A percentile compares a stretch with the other conserved stretches of the same genome.
Evolutionary conservation across 1,140 invertebrate species (phyloP).

Genomic region (Sycophaga agraensis): DNA sequence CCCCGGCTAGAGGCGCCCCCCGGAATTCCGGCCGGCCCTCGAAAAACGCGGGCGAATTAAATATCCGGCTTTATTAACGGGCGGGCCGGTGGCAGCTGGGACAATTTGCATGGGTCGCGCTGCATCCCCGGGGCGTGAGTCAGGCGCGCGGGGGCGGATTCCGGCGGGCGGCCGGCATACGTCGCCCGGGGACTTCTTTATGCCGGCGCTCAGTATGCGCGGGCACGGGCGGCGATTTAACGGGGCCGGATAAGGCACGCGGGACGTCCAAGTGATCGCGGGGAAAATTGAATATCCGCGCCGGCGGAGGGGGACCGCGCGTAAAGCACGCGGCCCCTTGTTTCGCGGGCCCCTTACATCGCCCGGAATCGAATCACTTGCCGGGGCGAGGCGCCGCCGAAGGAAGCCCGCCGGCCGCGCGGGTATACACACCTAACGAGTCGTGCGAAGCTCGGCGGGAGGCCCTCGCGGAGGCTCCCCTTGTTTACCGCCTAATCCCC

Average conservation of each 20-base stretch:
- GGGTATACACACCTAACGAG: slow-evolving; percentile 18
- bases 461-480: neutral
- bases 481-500: neutral
- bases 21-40: too few relatives aligned
- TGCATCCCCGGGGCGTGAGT: too few relatives aligned
- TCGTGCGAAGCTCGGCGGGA: slow-evolving; percentile 12
- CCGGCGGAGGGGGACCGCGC: too few relatives aligned
- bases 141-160: slow-evolving; percentile 23
- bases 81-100: too few relatives aligned
- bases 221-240: slow-evolving; percentile 51
- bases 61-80: slow-evolving; percentile 5
- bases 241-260: slow-evolving; percentile 32
- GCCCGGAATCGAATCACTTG: slow-evolving; percentile 41
- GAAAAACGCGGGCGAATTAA: slow-evolving; percentile 7
- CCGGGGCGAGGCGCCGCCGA: neutral
- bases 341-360: too few relatives aligned
- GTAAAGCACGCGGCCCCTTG: too few relatives aligned
- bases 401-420: neutral
- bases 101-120: slow-evolving; percentile 45
- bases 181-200: neutral
- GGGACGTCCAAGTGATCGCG: too few relatives aligned
- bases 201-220: slow-evolving; percentile 46
- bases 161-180: neutral
- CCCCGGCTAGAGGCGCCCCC: too few relatives aligned
- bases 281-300: too few relatives aligned